Conservation (phyloP, 35 echinoderm and acorn worm species). For the Holothuria glaberrima region DNA sequence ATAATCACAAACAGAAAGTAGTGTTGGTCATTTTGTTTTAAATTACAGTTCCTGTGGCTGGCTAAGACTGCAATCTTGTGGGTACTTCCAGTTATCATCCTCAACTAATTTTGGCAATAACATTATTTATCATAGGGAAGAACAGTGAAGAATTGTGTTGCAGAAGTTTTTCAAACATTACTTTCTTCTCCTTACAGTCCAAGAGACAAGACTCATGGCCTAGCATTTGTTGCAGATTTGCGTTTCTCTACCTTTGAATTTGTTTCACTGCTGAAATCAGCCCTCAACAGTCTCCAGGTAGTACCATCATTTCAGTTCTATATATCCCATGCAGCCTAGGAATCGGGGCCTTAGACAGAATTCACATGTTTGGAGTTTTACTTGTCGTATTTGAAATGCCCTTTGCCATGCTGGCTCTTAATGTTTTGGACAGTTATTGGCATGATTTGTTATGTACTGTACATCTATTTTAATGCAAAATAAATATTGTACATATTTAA, state of each 20-base stretch:
- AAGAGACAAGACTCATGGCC: constrained; percentile 64
- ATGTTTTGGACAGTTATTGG: background rate
- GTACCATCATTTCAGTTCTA: background rate
- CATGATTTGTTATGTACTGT: too few species aligned
- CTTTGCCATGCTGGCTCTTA: background rate
- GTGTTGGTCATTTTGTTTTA: too few species aligned
- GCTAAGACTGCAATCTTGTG: too few species aligned
- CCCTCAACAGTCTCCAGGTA: constrained; percentile 93
- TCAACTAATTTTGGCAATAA: too few species aligned
- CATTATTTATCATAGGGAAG: background rate
- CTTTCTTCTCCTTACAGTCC: constrained; percentile 45
- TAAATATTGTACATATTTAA: too few species aligned
- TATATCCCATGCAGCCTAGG: too few species aligned
- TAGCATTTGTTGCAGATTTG: constrained; percentile 88
- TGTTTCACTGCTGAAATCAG: constrained; percentile 78
- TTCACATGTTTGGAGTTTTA: background rate
- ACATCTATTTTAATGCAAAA: too few species aligned
- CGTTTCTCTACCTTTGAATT: constrained; percentile 72
- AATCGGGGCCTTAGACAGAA: background rate
- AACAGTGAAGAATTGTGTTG: too few species aligned
- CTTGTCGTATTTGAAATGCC: background rate
- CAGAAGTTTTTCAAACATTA: too few species aligned
- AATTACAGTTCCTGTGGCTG: too few species aligned
- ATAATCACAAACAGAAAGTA: too few species aligned
- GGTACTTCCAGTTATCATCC: too few species aligned